Base-by-base conservation (phyloP, 2,888 invertebrate species). In the Sarcophaga subvicina region DNA sequence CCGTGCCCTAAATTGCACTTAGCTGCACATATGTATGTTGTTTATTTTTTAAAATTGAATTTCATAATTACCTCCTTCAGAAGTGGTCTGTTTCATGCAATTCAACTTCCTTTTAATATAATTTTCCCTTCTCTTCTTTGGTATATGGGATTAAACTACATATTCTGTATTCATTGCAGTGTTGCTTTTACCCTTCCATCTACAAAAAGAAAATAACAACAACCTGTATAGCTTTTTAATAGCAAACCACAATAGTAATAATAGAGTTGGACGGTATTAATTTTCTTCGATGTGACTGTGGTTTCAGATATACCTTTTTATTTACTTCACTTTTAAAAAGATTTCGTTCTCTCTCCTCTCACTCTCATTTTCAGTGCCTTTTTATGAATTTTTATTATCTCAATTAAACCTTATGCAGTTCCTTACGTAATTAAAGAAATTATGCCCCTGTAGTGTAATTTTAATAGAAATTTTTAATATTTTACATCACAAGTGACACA, bases 391-490 rank as follows among this genome's bases (percentile, higher is more conserved):
- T 25, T 37, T 22, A 63, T 45, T 73, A 63, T 45, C 14, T 22
- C 14, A 47, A 45, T 47, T 4, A 73, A 27, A 27, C 27, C 27
- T 27, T 73, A 62, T 47, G 45, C 73, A 62, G 47, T 73, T 47
- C 73, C 62, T 63, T 73, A 60, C 63, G 62, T 22, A 73, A 8
- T 73, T 73, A 4, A 3, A 49, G 49, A 27, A 5, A 27, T 49
- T 1, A 1, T 49, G 3, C 0, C 0, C 14, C 49, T 49, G 49
- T 14, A 17, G 64, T 27, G 64, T 67, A 67, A 67, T 71, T 37
- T 60, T 3, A 27, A 45, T 60, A 72, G 72, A 45, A 37, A 62
- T 10, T 73, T 73, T 47, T 22, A 47, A 73, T 45, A 73, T 73
- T 47, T 62, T 73, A 20, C 47, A 63, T 22, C 22, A 22, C 22